phyloP scores from a whole-genome alignment of 1,140 invertebrate genomes.

The Drosophila takahashii region DNA sequence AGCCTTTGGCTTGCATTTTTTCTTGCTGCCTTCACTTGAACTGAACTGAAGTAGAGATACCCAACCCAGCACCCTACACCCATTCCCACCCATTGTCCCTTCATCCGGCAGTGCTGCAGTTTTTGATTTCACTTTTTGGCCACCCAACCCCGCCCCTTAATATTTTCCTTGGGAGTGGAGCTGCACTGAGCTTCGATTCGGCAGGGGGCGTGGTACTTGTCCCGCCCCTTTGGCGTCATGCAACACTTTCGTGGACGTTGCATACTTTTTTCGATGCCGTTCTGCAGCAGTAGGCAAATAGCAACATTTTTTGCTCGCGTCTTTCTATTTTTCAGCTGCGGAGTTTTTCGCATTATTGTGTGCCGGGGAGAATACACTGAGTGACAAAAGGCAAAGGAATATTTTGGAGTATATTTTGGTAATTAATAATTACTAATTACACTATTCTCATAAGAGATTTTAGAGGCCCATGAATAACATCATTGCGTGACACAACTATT shows the following conservation, averaged over 20 bases:
- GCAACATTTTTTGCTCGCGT: conserved; percentile 41
- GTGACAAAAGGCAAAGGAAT: neutral
- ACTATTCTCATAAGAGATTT: neutral
- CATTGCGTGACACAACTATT: too few relatives aligned
- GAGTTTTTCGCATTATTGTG: conserved; percentile 45
- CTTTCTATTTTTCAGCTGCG: conserved; percentile 61
- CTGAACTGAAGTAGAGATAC: conserved; percentile 75
- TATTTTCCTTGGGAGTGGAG: conserved; percentile 28
- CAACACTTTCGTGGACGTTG: conserved; percentile 52
- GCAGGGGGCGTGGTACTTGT: conserved; percentile 9
- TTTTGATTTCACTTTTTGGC: conserved; percentile 81
- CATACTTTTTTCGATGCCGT: conserved; percentile 46
- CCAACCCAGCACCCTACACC: neutral
- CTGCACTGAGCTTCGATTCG: conserved; percentile 71
- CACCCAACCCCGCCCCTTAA: conserved; percentile 33
- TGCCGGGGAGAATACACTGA: conserved; percentile 31
- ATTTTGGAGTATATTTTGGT: neutral
- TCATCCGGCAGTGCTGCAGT: conserved; percentile 59
- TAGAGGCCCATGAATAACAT: too few relatives aligned
- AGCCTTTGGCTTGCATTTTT: conserved; percentile 82
- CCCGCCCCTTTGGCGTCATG: conserved; percentile 62
- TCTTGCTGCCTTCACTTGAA: conserved; percentile 73
- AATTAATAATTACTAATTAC: too few relatives aligned
- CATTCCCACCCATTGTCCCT: conserved; percentile 10
- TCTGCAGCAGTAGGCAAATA: conserved; percentile 63